Conservation (phyloP, 2,888 invertebrate genomes). For the Sinopyrophorus schimmeli region DNA sequence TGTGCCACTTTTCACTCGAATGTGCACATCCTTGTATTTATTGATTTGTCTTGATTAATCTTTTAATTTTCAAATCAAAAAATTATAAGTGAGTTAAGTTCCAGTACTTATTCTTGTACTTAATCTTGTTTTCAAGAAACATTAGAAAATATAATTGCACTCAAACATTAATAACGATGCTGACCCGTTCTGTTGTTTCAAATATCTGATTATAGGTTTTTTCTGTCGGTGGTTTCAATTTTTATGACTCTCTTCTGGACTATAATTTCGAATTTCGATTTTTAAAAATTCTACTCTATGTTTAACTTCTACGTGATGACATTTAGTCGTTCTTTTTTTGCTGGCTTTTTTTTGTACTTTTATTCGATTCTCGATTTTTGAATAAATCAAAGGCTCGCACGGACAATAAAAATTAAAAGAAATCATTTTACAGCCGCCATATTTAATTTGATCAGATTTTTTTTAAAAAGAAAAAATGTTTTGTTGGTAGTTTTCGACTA, state of each 20-base stretch:
- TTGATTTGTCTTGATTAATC: too few species aligned
- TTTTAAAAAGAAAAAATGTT: too few species aligned
- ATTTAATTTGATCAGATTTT: too few species aligned
- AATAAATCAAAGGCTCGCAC: too few species aligned
- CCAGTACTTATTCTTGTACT: too few species aligned
- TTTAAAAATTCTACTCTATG: slow-evolving; percentile 49
- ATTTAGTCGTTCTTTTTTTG: slow-evolving; percentile 34
- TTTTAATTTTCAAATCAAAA: too few species aligned
- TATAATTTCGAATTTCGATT: slow-evolving; percentile 52
- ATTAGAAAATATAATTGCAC: slow-evolving; percentile 35
- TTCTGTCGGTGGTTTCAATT: slow-evolving; percentile 45
- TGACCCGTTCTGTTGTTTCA: slow-evolving; percentile 42
- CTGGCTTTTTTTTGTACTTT: slow-evolving; percentile 8
- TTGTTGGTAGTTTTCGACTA: too few species aligned
- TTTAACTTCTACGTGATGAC: slow-evolving; percentile 50
- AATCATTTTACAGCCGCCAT: too few species aligned
- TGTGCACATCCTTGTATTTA: too few species aligned
- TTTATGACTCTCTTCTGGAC: slow-evolving; percentile 46
- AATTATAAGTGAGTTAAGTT: too few species aligned
- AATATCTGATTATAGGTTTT: slow-evolving; percentile 45
- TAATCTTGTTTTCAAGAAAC: slow-evolving; percentile 33
- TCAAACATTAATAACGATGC: slow-evolving; percentile 33
- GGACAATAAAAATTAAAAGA: too few species aligned
- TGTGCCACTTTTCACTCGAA: too few species aligned
- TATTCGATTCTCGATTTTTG: background rate